A percentile compares a stretch with the other conserved stretches of the same genome.
phyloP scores from a whole-genome alignment of 2,113 vertebrate species.

The Cinclus cinclus region DNA sequence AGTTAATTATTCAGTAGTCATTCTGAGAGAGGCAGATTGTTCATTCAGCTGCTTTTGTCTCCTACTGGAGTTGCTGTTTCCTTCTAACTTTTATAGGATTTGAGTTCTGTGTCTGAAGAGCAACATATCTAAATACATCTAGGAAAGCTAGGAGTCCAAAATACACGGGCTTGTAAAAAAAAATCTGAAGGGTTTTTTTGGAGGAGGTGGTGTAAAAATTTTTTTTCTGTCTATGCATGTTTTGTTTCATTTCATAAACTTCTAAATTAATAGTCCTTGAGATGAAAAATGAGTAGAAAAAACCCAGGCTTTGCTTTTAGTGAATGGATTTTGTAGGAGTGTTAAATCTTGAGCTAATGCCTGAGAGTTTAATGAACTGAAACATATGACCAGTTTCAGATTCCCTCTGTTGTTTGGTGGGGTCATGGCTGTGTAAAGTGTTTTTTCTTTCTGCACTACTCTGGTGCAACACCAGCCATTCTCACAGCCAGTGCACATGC shows the following conservation, averaged over 20 bases:
- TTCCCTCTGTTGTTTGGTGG: not conserved
- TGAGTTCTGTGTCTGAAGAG: not conserved
- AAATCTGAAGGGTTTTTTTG: not conserved
- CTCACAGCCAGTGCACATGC: not conserved
- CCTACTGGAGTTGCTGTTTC: not conserved
- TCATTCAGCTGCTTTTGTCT: not conserved
- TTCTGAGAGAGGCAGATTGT: not conserved
- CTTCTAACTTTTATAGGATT: not conserved
- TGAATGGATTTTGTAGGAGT: not conserved
- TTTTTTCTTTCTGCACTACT: not conserved
- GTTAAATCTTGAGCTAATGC: not conserved
- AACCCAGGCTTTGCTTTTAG: not conserved
- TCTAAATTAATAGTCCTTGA: not conserved
- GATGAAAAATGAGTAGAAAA: not conserved
- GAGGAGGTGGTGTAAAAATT: not conserved
- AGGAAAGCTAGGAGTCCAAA: not conserved
- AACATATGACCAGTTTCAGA: not conserved
- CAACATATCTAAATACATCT: not conserved
- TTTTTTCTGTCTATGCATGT: not conserved
- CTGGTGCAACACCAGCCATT: not conserved
- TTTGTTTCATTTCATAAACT: not conserved
- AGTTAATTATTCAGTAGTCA: not conserved
- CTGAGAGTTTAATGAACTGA: not conserved
- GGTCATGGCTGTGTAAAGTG: accelerated
- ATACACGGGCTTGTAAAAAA: not conserved